Percentiles rank a stretch among this genome's conserved stretches.
Conservation (phyloP, 2,113 vertebrate species). For the Caretta caretta region DNA sequence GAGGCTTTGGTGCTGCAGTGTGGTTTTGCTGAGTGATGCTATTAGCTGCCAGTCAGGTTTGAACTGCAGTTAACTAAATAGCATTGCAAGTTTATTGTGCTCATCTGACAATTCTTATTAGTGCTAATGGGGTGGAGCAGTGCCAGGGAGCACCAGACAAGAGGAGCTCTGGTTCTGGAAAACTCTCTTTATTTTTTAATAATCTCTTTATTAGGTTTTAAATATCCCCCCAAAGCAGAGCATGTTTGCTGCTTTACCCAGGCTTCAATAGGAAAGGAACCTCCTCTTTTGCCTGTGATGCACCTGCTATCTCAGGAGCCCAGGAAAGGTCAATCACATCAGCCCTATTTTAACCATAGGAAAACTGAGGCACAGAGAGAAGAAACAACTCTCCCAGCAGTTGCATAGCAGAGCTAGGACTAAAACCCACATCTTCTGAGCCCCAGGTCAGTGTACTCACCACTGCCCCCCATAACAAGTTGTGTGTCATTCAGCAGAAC, state of each 20-base stretch:
- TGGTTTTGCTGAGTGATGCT: not conserved
- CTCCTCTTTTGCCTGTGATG: not conserved
- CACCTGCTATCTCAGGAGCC: not conserved
- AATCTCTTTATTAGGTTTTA: not conserved
- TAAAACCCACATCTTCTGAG: not conserved
- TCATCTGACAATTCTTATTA: conserved; percentile 29
- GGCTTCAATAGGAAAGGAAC: not conserved
- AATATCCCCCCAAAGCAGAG: not conserved
- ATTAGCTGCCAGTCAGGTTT: not conserved
- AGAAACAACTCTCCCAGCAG: not conserved
- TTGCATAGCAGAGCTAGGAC: no score
- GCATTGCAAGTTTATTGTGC: not conserved
- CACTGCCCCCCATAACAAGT: not conserved
- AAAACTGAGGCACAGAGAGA: not conserved
- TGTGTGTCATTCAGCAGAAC: not conserved
- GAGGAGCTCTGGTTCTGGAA: not conserved
- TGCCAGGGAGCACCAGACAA: not conserved
- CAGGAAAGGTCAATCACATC: not conserved
- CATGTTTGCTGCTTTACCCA: not conserved
- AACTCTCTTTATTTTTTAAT: conserved; percentile 9
- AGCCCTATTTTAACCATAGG: not conserved
- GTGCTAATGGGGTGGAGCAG: conserved; percentile 2
- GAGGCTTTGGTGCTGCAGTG: not conserved
- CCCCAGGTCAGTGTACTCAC: not conserved
- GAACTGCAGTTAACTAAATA: not conserved